Conservation (phyloP, 2,888 invertebrate species). For the Nemurella pictetii region DNA sequence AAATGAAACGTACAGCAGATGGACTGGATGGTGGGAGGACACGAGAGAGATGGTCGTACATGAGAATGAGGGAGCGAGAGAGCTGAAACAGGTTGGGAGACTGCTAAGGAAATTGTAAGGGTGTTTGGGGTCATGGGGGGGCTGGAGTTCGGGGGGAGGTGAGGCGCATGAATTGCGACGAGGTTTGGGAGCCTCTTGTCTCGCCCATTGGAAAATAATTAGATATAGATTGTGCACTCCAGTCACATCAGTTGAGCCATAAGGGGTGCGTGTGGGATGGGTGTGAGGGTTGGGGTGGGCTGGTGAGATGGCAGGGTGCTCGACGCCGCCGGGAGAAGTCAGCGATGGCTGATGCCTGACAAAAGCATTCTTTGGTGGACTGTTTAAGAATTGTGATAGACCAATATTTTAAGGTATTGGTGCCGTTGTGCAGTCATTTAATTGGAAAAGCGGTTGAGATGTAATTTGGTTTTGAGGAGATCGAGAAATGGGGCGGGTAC, state of each 20-base stretch:
- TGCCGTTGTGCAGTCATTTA: neutral
- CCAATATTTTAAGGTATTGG: neutral
- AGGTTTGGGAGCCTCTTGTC: slow-evolving; percentile 17
- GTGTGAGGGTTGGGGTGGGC: neutral
- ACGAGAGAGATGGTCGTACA: neutral
- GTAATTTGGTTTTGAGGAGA: neutral
- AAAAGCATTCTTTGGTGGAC: neutral
- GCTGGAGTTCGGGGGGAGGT: neutral
- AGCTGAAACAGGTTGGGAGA: neutral
- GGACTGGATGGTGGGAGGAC: slow-evolving; percentile 14
- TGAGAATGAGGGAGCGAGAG: neutral
- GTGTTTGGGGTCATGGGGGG: slow-evolving; percentile 16
- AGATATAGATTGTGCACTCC: slow-evolving; percentile 37
- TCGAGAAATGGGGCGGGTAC: too few relatives aligned
- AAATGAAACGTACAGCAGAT: slow-evolving; percentile 31
- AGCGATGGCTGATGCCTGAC: slow-evolving; percentile 14
- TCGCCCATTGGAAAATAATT: slow-evolving; percentile 41
- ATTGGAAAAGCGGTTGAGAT: neutral
- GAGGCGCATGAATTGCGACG: neutral
- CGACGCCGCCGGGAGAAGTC: neutral
- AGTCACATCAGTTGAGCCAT: slow-evolving; percentile 35
- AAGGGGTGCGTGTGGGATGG: neutral
- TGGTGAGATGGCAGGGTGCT: slow-evolving; percentile 4
- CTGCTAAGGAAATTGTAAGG: slow-evolving; percentile 18
- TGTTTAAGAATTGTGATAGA: neutral